These are phyloP conservation scores for Embidobia sp. DNA, from an alignment of 2,888 invertebrate genomes.

Conservation along the genomic window DNA sequence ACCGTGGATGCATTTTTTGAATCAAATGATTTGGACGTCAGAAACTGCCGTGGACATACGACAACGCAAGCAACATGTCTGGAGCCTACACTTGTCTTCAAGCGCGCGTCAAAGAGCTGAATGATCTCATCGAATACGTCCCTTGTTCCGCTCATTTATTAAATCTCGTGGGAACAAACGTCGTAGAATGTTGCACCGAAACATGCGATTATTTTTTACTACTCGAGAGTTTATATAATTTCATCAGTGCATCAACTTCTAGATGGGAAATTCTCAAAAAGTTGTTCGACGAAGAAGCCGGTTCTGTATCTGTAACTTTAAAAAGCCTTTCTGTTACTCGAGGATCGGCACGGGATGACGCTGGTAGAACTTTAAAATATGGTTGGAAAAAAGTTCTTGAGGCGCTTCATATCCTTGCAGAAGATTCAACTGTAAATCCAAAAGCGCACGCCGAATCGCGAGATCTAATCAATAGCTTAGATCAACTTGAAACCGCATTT, in stretches of 20 bases:
- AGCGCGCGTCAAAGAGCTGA: constrained; percentile 67
- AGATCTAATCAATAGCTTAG: constrained; percentile 11
- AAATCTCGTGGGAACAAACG: constrained; percentile 66
- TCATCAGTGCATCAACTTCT: constrained; percentile 59
- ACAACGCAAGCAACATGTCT: constrained; percentile 20
- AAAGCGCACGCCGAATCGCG: constrained; percentile 5
- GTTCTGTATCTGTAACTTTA: background rate
- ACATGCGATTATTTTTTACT: constrained; percentile 65
- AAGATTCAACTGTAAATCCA: constrained; percentile 12
- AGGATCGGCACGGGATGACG: constrained; percentile 43
- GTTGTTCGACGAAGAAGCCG: background rate
- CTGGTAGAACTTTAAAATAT: constrained; percentile 19
- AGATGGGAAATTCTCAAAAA: constrained; percentile 24
- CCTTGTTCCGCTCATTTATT: constrained; percentile 69
- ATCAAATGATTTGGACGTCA: constrained; percentile 4
- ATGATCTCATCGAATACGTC: constrained; percentile 64
- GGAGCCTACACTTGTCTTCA: constrained; percentile 65
- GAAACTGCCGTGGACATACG: constrained; percentile 23
- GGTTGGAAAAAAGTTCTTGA: constrained; percentile 14
- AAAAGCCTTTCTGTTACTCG: constrained; percentile 31
- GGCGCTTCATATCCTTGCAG: constrained; percentile 17
- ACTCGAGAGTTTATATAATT: constrained; percentile 67
- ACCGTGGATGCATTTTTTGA: constrained; percentile 2
- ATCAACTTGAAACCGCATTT: constrained; percentile 22
- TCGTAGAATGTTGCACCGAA: constrained; percentile 66